Evolutionary conservation across 2,888 invertebrate genomes (phyloP), one percentile per base, ranked within the genome.

Genomic region (Homarus gammarus): DNA sequence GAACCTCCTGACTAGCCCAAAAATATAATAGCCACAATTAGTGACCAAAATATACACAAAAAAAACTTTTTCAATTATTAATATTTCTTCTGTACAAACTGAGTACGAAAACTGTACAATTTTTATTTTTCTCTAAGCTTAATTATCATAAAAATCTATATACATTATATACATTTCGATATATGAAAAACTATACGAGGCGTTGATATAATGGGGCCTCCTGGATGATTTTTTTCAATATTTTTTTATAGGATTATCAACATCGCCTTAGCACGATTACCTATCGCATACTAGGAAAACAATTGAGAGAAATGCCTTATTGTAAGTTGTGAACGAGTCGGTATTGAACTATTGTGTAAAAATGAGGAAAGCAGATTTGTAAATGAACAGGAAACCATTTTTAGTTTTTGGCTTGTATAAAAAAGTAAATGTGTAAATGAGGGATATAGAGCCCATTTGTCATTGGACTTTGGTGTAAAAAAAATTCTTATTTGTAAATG

Each of bases 21-120:
- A 44, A 12, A 2, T 27, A 27, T 6, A 8, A 6, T 5, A 3
- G 6, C 64, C 64, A 64, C n/a, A 27, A 15, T 56, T 56, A 15
- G 2, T 64, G n/a, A 27, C 27, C 64, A 27, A 64, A 64, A 40
- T 15, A 75, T 22, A 75, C 40, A 27, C n/a, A 44, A n/a, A 40
- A 73, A 40, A 40, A 38, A 22, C 10, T 75, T 1, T 72, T 44
- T 75, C 12, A 38, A 75, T 75, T 27, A 15, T 27, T 27, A 33
- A 27, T 31, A 31, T 27, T 36, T 49, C 40, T 44, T 75, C 75
- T 75, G 31, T 73, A 73, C 73, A 73, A 73, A 73, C 73, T 73
- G 73, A 75, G 75, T 75, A 38, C 44, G 75, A 40, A 75, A 75
- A 75, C 75, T 75, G 75, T 75, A 75, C 75, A 75, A 75, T 75